These are phyloP conservation scores for Muricea muricata DNA, from an alignment of 92 coral and sea anemone genomes.

Conservation along the genomic window DNA sequence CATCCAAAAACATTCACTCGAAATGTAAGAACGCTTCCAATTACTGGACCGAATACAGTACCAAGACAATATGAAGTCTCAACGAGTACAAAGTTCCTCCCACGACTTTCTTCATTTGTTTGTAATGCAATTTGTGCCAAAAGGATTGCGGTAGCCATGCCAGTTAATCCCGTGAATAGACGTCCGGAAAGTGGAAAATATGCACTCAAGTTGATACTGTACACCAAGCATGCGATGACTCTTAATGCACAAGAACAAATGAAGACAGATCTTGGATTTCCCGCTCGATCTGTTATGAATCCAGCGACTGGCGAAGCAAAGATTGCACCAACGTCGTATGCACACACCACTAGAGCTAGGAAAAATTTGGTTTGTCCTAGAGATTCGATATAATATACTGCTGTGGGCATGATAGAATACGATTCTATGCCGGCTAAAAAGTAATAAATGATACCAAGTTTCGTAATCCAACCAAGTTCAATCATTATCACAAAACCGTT, in stretches of 20 bases:
- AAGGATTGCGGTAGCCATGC: background rate
- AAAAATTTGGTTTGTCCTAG: slow-evolving; percentile 5
- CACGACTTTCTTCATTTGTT: no score
- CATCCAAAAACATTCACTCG: background rate
- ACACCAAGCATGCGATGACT: background rate
- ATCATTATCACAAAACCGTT: background rate
- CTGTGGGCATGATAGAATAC: background rate
- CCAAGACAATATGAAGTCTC: background rate
- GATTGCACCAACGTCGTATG: background rate
- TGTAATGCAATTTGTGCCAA: background rate
- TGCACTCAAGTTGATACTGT: background rate
- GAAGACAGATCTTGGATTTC: background rate
- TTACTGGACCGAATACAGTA: background rate
- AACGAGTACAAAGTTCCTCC: background rate
- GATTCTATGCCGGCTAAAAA: background rate
- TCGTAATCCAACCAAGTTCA: background rate
- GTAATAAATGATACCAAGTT: background rate
- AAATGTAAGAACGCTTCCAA: background rate
- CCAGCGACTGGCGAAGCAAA: background rate
- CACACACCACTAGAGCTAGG: background rate
- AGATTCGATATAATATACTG: background rate
- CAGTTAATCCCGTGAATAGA: background rate
- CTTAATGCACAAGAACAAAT: no score
- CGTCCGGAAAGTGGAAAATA: background rate
- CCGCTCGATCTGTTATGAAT: background rate